Evolutionary conservation across 2,113 vertebrate genomes (phyloP).

Genomic region (Nicator chloris): DNA sequence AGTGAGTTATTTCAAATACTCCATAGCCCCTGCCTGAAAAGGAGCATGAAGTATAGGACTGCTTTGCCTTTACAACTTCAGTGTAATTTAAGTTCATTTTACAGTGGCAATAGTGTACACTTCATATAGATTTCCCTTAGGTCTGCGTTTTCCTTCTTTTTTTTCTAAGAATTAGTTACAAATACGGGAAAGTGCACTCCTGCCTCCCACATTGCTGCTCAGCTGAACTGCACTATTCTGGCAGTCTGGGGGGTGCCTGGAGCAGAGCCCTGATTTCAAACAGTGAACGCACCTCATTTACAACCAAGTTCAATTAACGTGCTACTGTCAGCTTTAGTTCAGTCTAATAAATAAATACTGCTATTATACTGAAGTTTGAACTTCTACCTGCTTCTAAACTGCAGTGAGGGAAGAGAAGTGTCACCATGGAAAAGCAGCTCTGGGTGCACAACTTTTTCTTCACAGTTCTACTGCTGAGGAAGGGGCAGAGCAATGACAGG

Average conservation of each 20-base stretch:
- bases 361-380: neutral
- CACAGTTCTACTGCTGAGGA: neutral
- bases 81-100: neutral
- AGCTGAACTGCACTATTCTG: neutral
- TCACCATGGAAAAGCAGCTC: neutral
- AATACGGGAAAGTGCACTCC: neutral
- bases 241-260: neutral
- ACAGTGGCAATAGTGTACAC: neutral
- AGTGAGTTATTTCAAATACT: neutral
- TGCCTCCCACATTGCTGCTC: neutral
- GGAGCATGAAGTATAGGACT: neutral
- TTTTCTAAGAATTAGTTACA: neutral
- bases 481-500: no score
- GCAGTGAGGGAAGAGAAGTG: neutral
- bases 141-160: accelerated
- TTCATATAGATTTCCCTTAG: neutral
- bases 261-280: neutral
- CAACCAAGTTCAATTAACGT: neutral
- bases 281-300: neutral
- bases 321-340: neutral
- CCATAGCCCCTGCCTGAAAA: neutral
- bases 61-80: neutral
- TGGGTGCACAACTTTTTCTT: no score
- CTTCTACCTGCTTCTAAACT: neutral
- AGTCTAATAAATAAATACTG: neutral